Evolutionary conservation across 2,797 vertebrate genomes (phyloP).

Genomic region (Pseudochirops cupreus): DNA sequence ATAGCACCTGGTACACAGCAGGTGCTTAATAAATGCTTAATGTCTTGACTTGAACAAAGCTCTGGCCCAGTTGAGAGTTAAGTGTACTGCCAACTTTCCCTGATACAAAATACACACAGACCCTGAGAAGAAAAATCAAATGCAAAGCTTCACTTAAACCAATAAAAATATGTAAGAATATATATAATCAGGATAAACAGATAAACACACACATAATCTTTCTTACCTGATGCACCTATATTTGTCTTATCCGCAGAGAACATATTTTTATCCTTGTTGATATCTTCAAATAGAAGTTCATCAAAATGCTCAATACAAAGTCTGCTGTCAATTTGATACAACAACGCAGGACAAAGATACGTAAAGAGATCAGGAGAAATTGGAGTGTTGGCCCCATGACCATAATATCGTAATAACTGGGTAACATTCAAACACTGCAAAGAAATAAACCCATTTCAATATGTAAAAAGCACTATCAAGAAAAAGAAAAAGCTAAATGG

Average conservation of each 20-base stretch:
- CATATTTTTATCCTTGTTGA: constrained; percentile 82
- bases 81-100: background rate
- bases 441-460: constrained; percentile 72
- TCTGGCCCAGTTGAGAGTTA: background rate
- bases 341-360: constrained; percentile 95
- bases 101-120: background rate
- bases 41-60: background rate
- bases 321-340: constrained; percentile 97
- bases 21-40: background rate
- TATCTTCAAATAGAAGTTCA: constrained; percentile 88
- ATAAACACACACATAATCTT: constrained; percentile 3
- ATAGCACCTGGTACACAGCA: background rate
- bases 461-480: constrained; percentile 11
- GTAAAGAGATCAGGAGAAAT: constrained; percentile 94
- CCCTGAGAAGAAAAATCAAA: background rate
- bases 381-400: constrained; percentile 89
- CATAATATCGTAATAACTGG: constrained; percentile 93
- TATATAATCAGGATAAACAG: constrained; percentile 30
- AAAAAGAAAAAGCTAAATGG: constrained; percentile 38
- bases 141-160: background rate
- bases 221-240: constrained; percentile 86
- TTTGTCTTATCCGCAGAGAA: constrained; percentile 80
- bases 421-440: constrained; percentile 97
- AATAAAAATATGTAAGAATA: background rate
- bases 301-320: constrained; percentile 95